Evolutionary conservation across 2,797 vertebrate genomes (phyloP).

Genomic region (Mus minutoides): DNA sequence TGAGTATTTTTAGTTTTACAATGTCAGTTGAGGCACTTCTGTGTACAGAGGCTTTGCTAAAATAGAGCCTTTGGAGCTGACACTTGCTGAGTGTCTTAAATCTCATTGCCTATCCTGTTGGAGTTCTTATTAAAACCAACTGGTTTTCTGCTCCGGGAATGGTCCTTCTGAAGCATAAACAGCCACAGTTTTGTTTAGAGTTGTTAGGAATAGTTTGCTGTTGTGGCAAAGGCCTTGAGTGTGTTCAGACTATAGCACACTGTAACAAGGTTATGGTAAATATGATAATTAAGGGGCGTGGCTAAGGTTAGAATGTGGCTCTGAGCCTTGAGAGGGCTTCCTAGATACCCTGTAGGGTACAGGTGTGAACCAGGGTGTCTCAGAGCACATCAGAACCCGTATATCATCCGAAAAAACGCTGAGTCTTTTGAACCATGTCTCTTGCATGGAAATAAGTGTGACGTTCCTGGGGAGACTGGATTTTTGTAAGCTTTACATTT

Average conservation of each 20-base stretch:
- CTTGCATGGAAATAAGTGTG: neutral
- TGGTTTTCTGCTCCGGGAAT: slow-evolving; percentile 5
- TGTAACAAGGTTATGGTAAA: neutral
- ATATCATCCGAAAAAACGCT: neutral
- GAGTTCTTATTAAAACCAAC: neutral
- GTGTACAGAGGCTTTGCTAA: slow-evolving; percentile 2
- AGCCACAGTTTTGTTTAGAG: slow-evolving; percentile 15
- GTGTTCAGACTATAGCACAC: neutral
- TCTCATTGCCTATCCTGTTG: neutral
- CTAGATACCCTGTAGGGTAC: neutral
- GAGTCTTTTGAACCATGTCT: slow-evolving; percentile 19
- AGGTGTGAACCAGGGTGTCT: neutral
- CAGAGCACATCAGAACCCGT: neutral
- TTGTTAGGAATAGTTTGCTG: neutral
- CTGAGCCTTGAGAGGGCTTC: slow-evolving; percentile 5
- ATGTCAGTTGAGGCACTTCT: neutral
- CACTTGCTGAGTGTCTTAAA: slow-evolving; percentile 18
- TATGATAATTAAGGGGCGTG: neutral
- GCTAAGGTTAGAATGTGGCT: neutral
- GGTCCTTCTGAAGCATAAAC: neutral
- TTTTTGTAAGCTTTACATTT: slow-evolving; percentile 21
- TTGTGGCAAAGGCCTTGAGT: neutral
- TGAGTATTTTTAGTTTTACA: slow-evolving; percentile 24
- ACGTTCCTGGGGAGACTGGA: neutral
- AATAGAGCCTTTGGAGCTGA: neutral